Evolutionary conservation across 2,113 vertebrate genomes (phyloP), one percentile per base, ranked within the genome.

Genomic region (Amblyornis subalaris): DNA sequence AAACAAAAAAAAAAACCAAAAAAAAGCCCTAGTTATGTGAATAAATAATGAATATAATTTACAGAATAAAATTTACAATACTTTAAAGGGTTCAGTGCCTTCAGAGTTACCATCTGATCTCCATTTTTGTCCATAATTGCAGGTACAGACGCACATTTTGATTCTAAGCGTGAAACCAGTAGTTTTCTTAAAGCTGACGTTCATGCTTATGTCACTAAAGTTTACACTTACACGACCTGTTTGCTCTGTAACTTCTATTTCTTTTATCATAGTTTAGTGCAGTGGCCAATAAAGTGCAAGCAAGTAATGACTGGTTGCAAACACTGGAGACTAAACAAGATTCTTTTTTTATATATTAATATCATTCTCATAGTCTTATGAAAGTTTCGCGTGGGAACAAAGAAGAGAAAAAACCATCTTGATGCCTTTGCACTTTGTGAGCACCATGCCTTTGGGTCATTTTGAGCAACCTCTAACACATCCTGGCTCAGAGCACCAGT

Each of bases 401-500:
- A 21, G 22, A 57, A 48, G 7, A 23, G 6, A 15, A n/a, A 74
- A 73, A 84, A 83, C 1, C 2, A 6, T 12, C n/a, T 42, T 58
- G 28, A 38, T 76, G 7, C 10, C 23, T 84, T 83, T 76, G 19
- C 5, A 14, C 6, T 8, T 40, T 35, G 10, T 26, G 29, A 80
- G 35, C 0, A 0, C 2, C 16, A 16, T 10, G 1, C 3, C 19
- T 78, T 50, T 25, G 21, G 10, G 10, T 29, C 11, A 36, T 45
- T 82, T 40, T 54, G 29, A 77, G 7, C 7, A 79, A 60, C 7
- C 4, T 77, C 9, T 60, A 53, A n/a, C 9, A 55, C 2, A 29
- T 60, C 4, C 10, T 44, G 54, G 10, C 58, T 71, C 40, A 28
- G 20, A 36, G 23, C 9, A 76, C 15, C 33, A 50, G 5, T 2